Evolutionary conservation across 2,113 vertebrate genomes (phyloP), one percentile per base, ranked within the genome.

Genomic region (Dissostichus mawsoni): DNA sequence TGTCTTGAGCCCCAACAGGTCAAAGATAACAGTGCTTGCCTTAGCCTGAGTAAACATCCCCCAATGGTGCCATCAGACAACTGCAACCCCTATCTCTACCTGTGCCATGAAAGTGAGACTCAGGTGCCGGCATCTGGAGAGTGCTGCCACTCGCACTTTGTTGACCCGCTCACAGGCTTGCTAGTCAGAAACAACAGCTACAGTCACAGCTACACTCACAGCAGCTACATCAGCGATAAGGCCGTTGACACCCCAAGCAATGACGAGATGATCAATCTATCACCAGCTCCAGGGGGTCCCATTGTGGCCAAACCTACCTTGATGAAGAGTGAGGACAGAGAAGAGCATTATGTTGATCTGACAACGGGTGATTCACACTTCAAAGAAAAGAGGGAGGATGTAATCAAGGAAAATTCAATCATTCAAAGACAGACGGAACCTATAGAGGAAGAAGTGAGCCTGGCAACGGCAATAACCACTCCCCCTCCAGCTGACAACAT

Each of bases 101-200:
- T 94, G 81, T 95, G 92, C 86, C 94, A 91, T 2, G 90, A 94
- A 59, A 85, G 76, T 1, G 91, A 89, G 70, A 78, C 85, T 51
- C 92, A 82, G 57, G 76, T 71, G 71, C 88, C 92, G 2, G 71
- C 79, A 2, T 76, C 93, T 1, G 85, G 80, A 33, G 92, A 94
- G 13, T 94, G 93, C 76, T 94, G 94, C 90, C 94, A 94, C 80
- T 80, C 92, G 0, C 92, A 94, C 62, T 95, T 95, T 69, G 80
- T 95, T 0, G 95, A 96, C 69, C 95, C 95, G 0, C 94, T 96
- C 9, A 92, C 93, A 3, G 95, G 95, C 25, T 23, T 92, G 74
- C 63, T 92, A 0, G 93, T 95, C 71, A 89, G 92, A 82, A 95
- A 94, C 80, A 92, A 91, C 59, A 81, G 85, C 65, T 89, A 90